Evolutionary conservation across 2,113 vertebrate genomes (phyloP).

Genomic region (Pseudorectes ferrugineus): DNA sequence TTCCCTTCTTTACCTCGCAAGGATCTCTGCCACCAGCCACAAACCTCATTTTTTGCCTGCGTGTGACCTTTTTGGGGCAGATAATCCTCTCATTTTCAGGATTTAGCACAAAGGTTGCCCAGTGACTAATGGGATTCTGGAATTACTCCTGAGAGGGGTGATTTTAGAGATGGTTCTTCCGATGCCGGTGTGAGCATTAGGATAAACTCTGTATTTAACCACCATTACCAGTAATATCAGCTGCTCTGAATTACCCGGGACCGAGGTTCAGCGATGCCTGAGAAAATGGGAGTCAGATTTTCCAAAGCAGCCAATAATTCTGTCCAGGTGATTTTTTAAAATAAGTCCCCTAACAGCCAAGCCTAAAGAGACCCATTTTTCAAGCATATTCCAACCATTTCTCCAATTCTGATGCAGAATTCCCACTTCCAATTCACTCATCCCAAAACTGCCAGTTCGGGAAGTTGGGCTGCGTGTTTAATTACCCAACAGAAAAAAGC

Average conservation of each 20-base stretch:
- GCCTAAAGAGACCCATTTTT: not conserved
- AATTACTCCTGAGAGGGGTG: not conserved
- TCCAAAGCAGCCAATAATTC: not conserved
- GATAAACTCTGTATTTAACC: not conserved
- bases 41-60: accelerated
- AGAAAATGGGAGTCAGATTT: not conserved
- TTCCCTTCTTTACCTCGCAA: not conserved
- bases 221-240: not conserved
- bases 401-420: not conserved
- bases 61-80: not conserved
- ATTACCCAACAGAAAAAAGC: not conserved
- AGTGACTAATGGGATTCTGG: not conserved
- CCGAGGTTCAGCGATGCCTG: not conserved
- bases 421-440: not conserved
- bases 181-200: not conserved
- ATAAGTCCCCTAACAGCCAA: not conserved
- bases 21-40: not conserved
- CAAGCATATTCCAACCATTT: not conserved
- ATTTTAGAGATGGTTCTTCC: not conserved
- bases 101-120: not conserved
- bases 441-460: accelerated
- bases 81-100: not conserved
- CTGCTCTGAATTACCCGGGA: not conserved
- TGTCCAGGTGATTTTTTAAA: not conserved
- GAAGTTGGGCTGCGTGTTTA: not conserved